These are phyloP conservation scores for Argyresthia albistria DNA, from an alignment of 2,888 invertebrate genomes.

Conservation along the genomic window DNA sequence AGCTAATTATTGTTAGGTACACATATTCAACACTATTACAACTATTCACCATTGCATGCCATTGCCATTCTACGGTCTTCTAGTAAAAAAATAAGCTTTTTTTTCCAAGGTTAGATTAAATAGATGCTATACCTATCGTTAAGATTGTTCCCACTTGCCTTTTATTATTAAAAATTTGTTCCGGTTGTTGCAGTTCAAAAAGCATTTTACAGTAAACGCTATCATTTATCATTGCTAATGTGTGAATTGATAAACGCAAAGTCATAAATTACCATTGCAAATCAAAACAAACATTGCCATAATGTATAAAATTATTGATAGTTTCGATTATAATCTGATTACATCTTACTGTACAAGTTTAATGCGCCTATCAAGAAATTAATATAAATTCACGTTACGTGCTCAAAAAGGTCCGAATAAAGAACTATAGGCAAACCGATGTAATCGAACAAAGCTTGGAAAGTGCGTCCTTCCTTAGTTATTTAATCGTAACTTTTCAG, in stretches of 20 bases:
- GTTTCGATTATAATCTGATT: neutral
- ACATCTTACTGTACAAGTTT: neutral
- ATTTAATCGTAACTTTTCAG: too few relatives aligned
- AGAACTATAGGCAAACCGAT: neutral
- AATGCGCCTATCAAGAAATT: too few relatives aligned
- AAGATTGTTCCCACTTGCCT: neutral
- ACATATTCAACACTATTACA: neutral
- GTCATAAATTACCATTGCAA: neutral
- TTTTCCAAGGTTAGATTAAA: neutral
- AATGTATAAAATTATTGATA: neutral
- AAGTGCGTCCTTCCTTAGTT: too few relatives aligned
- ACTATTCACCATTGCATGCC: neutral
- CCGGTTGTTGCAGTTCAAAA: neutral
- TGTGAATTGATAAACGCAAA: neutral
- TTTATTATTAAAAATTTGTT: neutral
- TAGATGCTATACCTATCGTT: neutral
- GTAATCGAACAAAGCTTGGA: neutral
- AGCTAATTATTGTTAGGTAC: constrained; percentile 11
- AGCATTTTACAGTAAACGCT: neutral
- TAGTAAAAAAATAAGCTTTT: neutral
- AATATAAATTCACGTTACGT: neutral
- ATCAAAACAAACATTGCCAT: neutral
- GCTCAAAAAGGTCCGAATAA: neutral
- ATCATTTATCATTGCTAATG: neutral
- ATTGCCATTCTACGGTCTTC: neutral